Evolutionary conservation across 35 echinoderm and acorn worm genomes (phyloP).

Genomic region (Diadema setosum): DNA sequence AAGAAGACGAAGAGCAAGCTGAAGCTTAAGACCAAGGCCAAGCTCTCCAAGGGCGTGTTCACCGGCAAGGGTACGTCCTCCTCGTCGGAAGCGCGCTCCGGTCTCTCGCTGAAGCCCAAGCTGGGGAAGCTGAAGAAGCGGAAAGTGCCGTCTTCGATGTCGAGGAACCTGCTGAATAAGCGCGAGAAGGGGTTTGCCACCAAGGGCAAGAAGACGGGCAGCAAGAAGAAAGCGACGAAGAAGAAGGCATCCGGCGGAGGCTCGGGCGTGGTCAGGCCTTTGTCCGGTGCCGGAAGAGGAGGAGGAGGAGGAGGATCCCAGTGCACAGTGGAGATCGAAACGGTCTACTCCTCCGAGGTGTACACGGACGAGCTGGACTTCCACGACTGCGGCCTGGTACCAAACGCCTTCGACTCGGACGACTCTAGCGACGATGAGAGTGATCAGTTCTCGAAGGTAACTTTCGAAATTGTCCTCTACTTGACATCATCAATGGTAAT

Average conservation of each 20-base stretch:
- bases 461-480: background rate
- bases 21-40: background rate
- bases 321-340: slow-evolving; percentile 53
- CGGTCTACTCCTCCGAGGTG: slow-evolving; percentile 17
- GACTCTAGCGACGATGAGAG: background rate
- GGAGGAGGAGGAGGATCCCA: background rate
- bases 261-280: background rate
- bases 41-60: background rate
- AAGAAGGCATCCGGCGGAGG: background rate
- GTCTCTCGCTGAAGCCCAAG: slow-evolving; percentile 7
- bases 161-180: background rate
- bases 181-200: background rate
- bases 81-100: background rate
- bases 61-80: background rate
- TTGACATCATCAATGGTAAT: background rate
- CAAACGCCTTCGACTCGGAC: background rate
- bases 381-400: background rate
- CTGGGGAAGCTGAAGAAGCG: slow-evolving; percentile 1
- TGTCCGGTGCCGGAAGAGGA: background rate
- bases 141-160: background rate
- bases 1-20: slow-evolving; percentile 52
- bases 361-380: background rate
- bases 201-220: slow-evolving; percentile 20
- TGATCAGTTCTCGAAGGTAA: background rate
- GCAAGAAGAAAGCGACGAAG: too few species aligned